A percentile compares a stretch with the other conserved stretches of the same genome.
Evolutionary conservation across 2,113 vertebrate species (phyloP).

Genomic region (Pluvialis apricaria): DNA sequence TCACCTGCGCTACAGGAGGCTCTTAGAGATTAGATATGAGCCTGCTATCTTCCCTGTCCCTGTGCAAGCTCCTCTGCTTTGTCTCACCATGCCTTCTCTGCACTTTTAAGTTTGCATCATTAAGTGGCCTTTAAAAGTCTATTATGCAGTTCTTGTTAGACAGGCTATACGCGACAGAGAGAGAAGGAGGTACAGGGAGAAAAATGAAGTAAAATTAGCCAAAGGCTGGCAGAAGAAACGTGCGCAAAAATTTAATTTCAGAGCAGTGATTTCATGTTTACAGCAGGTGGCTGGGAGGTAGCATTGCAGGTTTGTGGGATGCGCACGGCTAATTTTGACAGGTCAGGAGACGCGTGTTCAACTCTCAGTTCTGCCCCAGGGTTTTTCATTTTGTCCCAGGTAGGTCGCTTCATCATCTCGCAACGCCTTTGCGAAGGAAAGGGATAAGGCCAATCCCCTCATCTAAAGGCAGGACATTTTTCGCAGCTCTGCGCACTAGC

Average conservation of each 20-base stretch:
- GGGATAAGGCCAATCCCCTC: neutral
- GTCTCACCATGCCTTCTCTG: neutral
- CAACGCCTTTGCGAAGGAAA: neutral
- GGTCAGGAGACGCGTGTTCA: neutral
- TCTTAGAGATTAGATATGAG: neutral
- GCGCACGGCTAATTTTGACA: neutral
- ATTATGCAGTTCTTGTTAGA: neutral
- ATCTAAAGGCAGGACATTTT: too few species aligned
- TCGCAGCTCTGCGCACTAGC: too few species aligned
- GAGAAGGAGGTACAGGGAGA: neutral
- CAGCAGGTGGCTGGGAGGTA: neutral
- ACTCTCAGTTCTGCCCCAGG: neutral
- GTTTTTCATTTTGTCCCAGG: neutral
- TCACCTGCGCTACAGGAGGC: neutral
- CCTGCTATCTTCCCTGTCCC: neutral
- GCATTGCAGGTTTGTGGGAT: neutral
- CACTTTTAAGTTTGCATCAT: neutral
- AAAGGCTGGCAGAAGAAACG: neutral
- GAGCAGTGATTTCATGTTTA: neutral
- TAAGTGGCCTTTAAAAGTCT: neutral
- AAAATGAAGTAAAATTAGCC: neutral
- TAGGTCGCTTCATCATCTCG: neutral
- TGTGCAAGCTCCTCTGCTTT: neutral
- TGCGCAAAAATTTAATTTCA: neutral
- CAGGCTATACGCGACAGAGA: neutral